These are phyloP conservation scores for Thecophora atra DNA, from an alignment of 2,888 invertebrate species.

Conservation along the genomic window DNA sequence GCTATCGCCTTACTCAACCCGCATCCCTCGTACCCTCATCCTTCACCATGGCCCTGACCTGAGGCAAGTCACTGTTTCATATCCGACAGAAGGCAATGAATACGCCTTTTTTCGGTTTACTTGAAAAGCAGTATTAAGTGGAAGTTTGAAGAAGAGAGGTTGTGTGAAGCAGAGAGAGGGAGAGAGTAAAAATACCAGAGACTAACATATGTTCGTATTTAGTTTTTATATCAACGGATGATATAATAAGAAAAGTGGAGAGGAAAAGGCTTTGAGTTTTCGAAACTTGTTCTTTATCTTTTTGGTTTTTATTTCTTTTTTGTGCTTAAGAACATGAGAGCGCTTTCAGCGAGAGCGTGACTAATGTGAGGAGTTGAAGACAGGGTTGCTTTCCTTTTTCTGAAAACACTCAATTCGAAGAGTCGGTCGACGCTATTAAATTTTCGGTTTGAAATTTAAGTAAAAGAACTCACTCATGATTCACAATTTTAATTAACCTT, in stretches of 20 bases:
- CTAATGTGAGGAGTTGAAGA: no score
- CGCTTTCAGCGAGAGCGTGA: no score
- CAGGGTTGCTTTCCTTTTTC: no score
- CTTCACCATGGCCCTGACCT: conserved; percentile 61
- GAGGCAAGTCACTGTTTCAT: conserved; percentile 27
- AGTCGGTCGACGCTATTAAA: no score
- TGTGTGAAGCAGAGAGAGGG: background rate
- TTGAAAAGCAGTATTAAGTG: background rate
- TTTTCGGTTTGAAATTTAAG: no score
- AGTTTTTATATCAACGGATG: background rate
- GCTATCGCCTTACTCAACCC: no score
- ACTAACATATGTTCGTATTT: conserved; percentile 9
- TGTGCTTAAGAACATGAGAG: no score
- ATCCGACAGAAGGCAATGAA: conserved; percentile 17
- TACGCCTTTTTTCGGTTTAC: background rate
- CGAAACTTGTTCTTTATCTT: no score
- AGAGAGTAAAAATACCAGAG: background rate
- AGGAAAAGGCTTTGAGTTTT: background rate
- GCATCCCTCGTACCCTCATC: conserved; percentile 35
- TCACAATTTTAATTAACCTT: no score
- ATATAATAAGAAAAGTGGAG: background rate
- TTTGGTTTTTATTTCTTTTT: no score
- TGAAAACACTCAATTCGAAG: no score
- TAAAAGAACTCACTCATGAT: no score
- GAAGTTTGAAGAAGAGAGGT: background rate